Evolutionary conservation across 2,797 vertebrate genomes (phyloP), one percentile per base, ranked within the genome.

Genomic region (Otolemur crassicaudatus): DNA sequence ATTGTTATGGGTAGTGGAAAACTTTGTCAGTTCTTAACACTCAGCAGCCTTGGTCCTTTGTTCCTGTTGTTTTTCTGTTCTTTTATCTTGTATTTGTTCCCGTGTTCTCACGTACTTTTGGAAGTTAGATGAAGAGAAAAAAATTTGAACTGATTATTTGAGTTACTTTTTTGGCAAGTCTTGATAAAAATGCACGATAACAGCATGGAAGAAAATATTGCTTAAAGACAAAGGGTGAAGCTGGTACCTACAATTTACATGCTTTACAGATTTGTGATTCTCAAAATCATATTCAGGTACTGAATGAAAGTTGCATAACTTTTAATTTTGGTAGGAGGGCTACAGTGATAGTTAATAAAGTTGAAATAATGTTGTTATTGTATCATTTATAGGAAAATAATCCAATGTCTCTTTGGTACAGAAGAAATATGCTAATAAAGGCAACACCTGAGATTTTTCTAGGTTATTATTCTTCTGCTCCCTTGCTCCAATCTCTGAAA

Each of bases 201-300:
- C 19, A 76, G 83, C 61, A 72, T 9, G 75, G 61, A 87, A 87
- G 6, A 49, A 87, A 91, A 81, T 3, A 37, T 70, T 89, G 72
- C 40, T 88, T 91, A 87, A 83, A 86, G 61, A 95, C 19, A 75
- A 75, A 37, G 6, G 4, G 31, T 65, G 43, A 91, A 94, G 46
- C 37, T 91, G 20, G 31, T 73, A 2, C 22, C 29, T 67, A 60
- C 88, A 84, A 56, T 72, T 19, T 69, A 7, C 25, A 34, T 31
- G 14, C 16, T 73, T 0, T 46, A 5, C 49, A 25, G 43, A 53
- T 93, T 77, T 90, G 23, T 43, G 40, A 93, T 84, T 92, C 23
- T 82, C 20, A 77, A 19, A 84, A 83, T 86, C 20, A n/a, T 29
- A 70, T 93, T 95, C 63, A 80, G 65, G 7, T 23, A 73, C 2